Evolutionary conservation across 2,113 vertebrate genomes (phyloP), one percentile per base, ranked within the genome.

Genomic region (Callaeas wilsoni): DNA sequence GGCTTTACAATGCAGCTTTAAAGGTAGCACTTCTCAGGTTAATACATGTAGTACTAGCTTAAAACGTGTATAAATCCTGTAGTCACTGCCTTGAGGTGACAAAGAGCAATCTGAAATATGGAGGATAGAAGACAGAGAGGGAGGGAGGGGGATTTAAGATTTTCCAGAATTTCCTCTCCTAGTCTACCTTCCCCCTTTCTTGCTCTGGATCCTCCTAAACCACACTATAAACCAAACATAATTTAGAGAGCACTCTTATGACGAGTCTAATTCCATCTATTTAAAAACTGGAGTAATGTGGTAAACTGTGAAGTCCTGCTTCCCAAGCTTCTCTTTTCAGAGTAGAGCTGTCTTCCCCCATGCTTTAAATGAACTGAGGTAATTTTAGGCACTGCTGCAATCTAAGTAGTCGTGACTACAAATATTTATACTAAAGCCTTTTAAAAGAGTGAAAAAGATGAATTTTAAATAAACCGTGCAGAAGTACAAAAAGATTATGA

Each of bases 371-470:
- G 52, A 69, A 79, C 29, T 42, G 73, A 92, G 52, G 79, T 60
- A 95, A 91, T 93, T 96, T 81, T 41, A 79, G 44, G 47, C 75
- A 81, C 32, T 69, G 53, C 46, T 93, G 69, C 79, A 93, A 87
- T 76, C n/a, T 84, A 84, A 94, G 69, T 35, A 83, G 75, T 73
- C 0, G 0, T 69, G 59, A 33, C 87, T 77, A 79, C 85, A 96
- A 96, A 97, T 90, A 89, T 94, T 96, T 96, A 90, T 13, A 88
- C 19, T 77, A 89, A 70, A 90, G 44, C 63, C 76, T 95, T 96
- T 94, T 87, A 93, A 65, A 87, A 94, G 62, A 79, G 29, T 78
- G 75, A 91, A 96, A 91, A 69, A 76, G 60, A 71, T n/a, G 6
- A 37, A 77, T 87, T 91, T 87, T 30, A 96, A 90, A 90, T 77